These are phyloP conservation scores for Drosophila gunungcola DNA, from an alignment of 1,140 invertebrate genomes.

Conservation along the genomic window DNA sequence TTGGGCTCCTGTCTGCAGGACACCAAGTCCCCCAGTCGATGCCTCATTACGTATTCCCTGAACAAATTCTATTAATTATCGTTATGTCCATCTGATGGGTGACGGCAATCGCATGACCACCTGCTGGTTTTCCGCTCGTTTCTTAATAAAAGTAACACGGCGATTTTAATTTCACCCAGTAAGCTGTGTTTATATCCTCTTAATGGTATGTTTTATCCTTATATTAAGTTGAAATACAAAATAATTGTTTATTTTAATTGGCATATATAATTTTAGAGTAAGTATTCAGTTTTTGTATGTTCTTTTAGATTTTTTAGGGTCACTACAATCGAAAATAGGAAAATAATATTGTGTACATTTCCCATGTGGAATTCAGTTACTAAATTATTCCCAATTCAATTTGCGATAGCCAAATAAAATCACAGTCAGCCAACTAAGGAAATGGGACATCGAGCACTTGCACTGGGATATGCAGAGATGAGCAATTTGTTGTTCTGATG, in stretches of 20 bases:
- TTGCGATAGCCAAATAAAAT: conserved; percentile 79
- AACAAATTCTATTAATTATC: conserved; percentile 84
- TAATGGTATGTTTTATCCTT: neutral
- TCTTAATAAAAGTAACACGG: conserved; percentile 52
- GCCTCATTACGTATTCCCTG: conserved; percentile 76
- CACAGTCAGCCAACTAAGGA: conserved; percentile 60
- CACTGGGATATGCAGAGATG: conserved; percentile 36
- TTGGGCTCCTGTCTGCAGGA: conserved; percentile 24
- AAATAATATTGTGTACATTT: conserved; percentile 18
- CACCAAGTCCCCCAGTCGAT: conserved; percentile 14
- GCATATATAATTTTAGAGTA: too few relatives aligned
- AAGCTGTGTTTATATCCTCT: conserved; percentile 1
- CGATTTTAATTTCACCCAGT: conserved; percentile 10
- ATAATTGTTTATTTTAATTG: neutral
- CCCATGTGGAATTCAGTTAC: conserved; percentile 26
- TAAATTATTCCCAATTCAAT: conserved; percentile 76
- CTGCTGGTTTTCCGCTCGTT: conserved; percentile 31
- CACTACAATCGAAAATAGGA: neutral
- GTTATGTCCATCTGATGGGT: conserved; percentile 80
- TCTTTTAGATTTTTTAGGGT: too few relatives aligned
- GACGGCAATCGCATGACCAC: conserved; percentile 54
- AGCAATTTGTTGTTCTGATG: conserved; percentile 51
- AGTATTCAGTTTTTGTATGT: too few relatives aligned
- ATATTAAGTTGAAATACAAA: neutral
- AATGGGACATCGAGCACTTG: conserved; percentile 35